phyloP scores from a whole-genome alignment of 2,113 vertebrate genomes.

The Lamprotornis superbus region DNA sequence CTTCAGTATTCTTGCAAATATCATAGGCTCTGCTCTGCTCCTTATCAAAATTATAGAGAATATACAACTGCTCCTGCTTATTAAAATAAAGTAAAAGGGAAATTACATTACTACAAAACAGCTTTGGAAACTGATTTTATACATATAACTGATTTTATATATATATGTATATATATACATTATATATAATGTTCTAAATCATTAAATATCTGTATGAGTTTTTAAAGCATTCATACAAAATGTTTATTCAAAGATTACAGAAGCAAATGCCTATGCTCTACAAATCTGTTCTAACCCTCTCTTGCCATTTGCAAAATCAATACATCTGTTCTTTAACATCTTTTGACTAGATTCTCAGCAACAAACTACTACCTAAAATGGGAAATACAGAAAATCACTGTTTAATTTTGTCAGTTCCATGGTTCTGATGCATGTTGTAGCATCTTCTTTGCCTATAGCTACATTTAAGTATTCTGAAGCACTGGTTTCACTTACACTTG shows the following conservation, averaged over 20 bases:
- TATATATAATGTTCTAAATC: neutral
- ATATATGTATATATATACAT: too few species aligned
- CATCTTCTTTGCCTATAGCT: neutral
- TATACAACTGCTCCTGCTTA: neutral
- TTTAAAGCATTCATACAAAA: neutral
- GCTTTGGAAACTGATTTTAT: neutral
- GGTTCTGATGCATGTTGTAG: neutral
- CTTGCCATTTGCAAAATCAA: neutral
- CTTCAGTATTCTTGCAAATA: neutral
- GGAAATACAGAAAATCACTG: neutral
- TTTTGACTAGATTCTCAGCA: neutral
- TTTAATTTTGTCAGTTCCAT: neutral
- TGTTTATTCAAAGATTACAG: neutral
- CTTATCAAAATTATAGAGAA: neutral
- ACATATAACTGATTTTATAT: neutral
- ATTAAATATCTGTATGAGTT: neutral
- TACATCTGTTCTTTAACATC: neutral
- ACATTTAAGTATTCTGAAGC: neutral
- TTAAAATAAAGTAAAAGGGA: neutral
- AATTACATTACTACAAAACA: neutral
- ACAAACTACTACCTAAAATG: neutral
- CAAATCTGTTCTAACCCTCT: neutral
- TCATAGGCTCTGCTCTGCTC: neutral
- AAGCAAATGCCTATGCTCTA: neutral
- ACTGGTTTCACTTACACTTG: neutral